A percentile compares a stretch with the other conserved stretches of the same genome.
phyloP scores from a whole-genome alignment of 2,113 vertebrate genomes.

The Rostratula benghalensis region DNA sequence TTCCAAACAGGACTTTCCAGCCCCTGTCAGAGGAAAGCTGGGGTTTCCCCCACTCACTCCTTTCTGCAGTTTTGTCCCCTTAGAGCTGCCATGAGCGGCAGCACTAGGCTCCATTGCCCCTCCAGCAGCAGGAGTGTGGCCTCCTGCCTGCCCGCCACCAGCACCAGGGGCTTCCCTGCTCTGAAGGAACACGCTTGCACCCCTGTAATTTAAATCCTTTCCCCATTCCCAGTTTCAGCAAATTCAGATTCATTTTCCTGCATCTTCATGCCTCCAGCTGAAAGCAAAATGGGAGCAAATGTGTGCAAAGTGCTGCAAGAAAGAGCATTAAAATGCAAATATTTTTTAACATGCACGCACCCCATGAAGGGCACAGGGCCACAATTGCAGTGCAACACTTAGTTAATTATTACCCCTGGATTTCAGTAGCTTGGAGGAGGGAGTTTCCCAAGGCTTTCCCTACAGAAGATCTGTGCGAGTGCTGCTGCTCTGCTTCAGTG shows the following conservation, averaged over 20 bases:
- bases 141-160: neutral
- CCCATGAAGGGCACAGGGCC: neutral
- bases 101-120: neutral
- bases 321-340: neutral
- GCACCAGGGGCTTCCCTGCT: neutral
- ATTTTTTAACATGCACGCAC: neutral
- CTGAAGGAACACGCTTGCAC: neutral
- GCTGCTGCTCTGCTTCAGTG: neutral
- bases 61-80: neutral
- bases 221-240: neutral
- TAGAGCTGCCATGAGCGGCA: neutral
- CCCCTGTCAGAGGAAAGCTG: neutral
- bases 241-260: neutral
- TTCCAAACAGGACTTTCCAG: slow-evolving; percentile 60
- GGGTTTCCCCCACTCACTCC: slow-evolving; percentile 12
- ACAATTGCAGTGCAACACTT: neutral
- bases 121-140: neutral
- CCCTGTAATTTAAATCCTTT: neutral
- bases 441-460: slow-evolving; percentile 24
- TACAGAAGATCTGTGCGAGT: neutral
- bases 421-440: slow-evolving; percentile 47
- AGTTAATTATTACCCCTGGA: slow-evolving; percentile 55
- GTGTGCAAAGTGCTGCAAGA: neutral
- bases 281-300: neutral
- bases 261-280: neutral